Percentiles rank a stretch among this genome's conserved stretches.
These are phyloP conservation scores for Polydrusus tereticollis DNA, from an alignment of 2,888 invertebrate genomes.

Conservation along the genomic window DNA sequence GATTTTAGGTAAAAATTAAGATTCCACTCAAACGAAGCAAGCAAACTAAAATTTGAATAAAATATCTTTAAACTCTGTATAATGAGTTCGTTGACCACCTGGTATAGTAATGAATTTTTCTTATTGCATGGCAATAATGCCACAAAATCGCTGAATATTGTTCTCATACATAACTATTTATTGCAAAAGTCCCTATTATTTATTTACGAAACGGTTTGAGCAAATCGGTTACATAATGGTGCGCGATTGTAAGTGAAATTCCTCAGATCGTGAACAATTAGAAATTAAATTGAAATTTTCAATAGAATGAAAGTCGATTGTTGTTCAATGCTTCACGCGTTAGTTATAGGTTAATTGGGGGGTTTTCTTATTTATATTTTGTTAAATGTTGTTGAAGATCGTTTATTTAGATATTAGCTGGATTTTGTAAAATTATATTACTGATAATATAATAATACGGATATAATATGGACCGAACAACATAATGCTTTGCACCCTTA, in stretches of 20 bases:
- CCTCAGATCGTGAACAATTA: slow-evolving; percentile 51
- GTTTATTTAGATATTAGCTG: neutral
- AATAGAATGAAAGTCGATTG: slow-evolving; percentile 48
- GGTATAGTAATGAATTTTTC: too few species aligned
- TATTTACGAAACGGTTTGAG: slow-evolving; percentile 45
- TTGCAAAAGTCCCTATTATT: slow-evolving; percentile 46
- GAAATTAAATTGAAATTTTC: slow-evolving; percentile 50
- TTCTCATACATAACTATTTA: slow-evolving; percentile 36
- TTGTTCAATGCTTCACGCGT: slow-evolving; percentile 42
- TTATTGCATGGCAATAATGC: neutral
- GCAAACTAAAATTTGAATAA: too few species aligned
- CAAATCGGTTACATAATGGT: slow-evolving; percentile 40
- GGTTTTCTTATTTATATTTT: slow-evolving; percentile 44
- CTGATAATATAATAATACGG: neutral
- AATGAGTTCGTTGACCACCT: too few species aligned
- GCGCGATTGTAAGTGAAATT: slow-evolving; percentile 50
- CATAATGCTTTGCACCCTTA: too few species aligned
- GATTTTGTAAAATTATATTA: neutral
- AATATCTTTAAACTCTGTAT: too few species aligned
- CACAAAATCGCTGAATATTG: slow-evolving; percentile 27
- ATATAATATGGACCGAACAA: too few species aligned
- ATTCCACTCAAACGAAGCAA: too few species aligned
- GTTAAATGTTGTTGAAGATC: slow-evolving; percentile 26
- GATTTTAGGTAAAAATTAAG: too few species aligned
- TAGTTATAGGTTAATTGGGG: slow-evolving; percentile 45